Evolutionary conservation across 2,113 vertebrate genomes (phyloP), one percentile per base, ranked within the genome.

Genomic region (Gopherus evgoodei): DNA sequence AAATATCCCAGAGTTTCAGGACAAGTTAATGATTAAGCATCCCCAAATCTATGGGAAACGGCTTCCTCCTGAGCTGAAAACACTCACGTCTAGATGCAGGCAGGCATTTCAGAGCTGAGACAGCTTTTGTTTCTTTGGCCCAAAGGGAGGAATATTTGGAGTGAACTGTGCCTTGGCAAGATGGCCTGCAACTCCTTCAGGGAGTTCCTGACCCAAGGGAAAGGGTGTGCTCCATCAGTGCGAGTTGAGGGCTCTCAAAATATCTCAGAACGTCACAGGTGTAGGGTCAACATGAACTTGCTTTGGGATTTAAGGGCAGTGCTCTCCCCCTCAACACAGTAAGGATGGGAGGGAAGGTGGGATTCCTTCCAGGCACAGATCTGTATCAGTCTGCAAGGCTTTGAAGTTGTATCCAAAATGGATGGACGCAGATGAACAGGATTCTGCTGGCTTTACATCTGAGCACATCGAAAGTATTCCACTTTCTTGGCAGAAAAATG

Each of bases 21-120:
- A 92, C 88, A 86, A 90, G 96, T 97, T 97, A 96, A 97, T 97
- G 81, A 98, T 97, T 97, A 97, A 92, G 94, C 0, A 27, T 75
- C 21, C 84, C 83, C 87, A 62, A 75, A 89, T 85, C 94, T 82
- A 85, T 25, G 21, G 38, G 90, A 75, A 65, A 91, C 0, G 0
- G 79, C 84, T 14, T 57, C 53, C 72, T 76, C 4, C 31, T 0
- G 79, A 83, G 95, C 76, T 95, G 92, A 47, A 79, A 86, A 82
- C 81, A n/a, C 81, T 59, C 38, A 75, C 0, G 0, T 35, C 84
- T n/a, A 19, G 85, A 19, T 27, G 38, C 10, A 29, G 5, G 16
- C 21, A 75, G 72, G 85, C 35, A 78, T 79, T 95, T 93, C 91
- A 3, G 62, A 91, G 84, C 90, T 76, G 24, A 44, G 21, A 12